A percentile compares a stretch with the other conserved stretches of the same genome.
Evolutionary conservation across 2,113 vertebrate species (phyloP).

Genomic region (Lepus europaeus): DNA sequence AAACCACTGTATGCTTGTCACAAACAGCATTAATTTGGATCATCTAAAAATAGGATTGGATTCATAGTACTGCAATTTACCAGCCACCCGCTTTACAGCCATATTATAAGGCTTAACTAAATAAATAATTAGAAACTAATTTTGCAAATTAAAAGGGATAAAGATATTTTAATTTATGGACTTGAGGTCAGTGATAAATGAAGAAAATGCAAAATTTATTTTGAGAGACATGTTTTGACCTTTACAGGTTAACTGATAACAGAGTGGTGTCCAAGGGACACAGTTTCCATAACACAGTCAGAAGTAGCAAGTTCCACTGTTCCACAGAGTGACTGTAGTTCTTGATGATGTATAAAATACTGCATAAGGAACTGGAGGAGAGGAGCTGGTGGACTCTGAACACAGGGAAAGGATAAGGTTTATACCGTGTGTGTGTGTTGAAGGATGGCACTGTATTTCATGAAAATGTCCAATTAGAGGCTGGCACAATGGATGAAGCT

Average conservation of each 20-base stretch:
- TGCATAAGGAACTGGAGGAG: too few species aligned
- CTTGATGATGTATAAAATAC: too few species aligned
- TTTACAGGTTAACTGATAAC: constrained; percentile 5
- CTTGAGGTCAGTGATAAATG: constrained; percentile 10
- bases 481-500: too few species aligned
- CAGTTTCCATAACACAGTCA: too few species aligned
- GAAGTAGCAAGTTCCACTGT: too few species aligned
- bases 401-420: too few species aligned
- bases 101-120: constrained; percentile 61
- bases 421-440: too few species aligned
- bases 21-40: constrained; percentile 69
- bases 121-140: constrained; percentile 75
- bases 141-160: constrained; percentile 66
- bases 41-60: constrained; percentile 77
- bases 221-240: not conserved
- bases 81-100: constrained; percentile 56
- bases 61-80: constrained; percentile 64
- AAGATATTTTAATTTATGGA: constrained; percentile 46
- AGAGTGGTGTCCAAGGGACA: not conserved
- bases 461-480: too few species aligned
- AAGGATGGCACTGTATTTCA: too few species aligned
- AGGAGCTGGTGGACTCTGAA: too few species aligned
- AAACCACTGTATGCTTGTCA: constrained; percentile 73
- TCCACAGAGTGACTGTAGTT: too few species aligned
- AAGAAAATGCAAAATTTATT: constrained; percentile 47